Evolutionary conservation across 2,113 vertebrate species (phyloP).

Genomic region (Hippocampus barbouri): DNA sequence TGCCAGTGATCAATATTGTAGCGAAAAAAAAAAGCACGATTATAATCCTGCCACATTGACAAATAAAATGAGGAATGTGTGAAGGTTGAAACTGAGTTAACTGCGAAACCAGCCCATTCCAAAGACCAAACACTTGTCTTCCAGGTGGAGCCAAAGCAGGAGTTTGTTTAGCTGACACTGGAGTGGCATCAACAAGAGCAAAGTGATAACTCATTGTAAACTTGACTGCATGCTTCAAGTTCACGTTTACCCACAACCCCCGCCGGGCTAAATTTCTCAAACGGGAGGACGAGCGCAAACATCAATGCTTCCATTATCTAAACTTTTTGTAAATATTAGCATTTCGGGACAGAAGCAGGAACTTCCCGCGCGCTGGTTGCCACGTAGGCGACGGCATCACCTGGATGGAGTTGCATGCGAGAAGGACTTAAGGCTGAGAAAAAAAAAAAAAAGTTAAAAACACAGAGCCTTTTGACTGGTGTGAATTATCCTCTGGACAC

Average conservation of each 20-base stretch:
- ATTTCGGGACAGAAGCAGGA: constrained; percentile 10
- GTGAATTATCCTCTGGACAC: constrained; percentile 59
- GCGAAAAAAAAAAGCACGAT: too few species aligned
- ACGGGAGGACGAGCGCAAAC: constrained; percentile 3
- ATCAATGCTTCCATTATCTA: constrained; percentile 2
- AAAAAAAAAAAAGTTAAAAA: constrained; percentile 43
- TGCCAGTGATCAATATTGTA: too few species aligned
- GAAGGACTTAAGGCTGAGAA: constrained; percentile 12
- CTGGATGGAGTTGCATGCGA: constrained; percentile 48
- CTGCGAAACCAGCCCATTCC: not conserved
- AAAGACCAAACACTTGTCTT: not conserved
- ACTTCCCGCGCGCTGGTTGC: not conserved
- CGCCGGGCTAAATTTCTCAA: not conserved
- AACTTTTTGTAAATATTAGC: constrained; percentile 38
- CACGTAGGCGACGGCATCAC: constrained; percentile 8
- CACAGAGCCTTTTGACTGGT: constrained; percentile 70
- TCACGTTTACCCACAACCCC: not conserved
- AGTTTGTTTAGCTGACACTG: not conserved
- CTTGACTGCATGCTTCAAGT: not conserved
- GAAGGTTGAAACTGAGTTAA: not conserved
- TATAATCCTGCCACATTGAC: too few species aligned
- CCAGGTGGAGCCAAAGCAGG: not conserved
- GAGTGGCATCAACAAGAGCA: not conserved
- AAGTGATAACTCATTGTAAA: constrained; percentile 21
- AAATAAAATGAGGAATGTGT: not conserved